These are phyloP conservation scores for Chrysogorgia sp. DNA, from an alignment of 92 coral and sea anemone species.

Conservation along the genomic window DNA sequence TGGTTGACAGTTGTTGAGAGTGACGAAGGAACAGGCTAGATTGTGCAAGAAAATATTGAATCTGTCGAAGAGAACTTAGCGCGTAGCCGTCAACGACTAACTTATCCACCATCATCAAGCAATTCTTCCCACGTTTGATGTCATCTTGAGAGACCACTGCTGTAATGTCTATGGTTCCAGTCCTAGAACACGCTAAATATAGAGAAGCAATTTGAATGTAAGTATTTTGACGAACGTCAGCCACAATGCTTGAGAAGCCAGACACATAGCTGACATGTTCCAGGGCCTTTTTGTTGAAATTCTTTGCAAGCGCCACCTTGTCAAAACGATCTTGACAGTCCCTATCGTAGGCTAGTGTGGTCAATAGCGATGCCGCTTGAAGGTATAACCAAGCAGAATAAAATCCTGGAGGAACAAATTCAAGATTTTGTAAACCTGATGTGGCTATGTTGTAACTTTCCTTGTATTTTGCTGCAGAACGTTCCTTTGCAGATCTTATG, in stretches of 20 bases:
- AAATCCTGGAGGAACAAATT: not conserved
- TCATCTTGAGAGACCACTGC: not conserved
- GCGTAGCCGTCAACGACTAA: not conserved
- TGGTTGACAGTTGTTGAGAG: not conserved
- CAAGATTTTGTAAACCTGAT: not conserved
- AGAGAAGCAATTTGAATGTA: not conserved
- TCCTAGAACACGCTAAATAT: not conserved
- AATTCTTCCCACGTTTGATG: not conserved
- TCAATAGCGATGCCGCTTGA: not conserved
- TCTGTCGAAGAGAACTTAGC: not conserved
- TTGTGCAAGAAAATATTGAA: slow-evolving; percentile 9
- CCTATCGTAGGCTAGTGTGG: not conserved
- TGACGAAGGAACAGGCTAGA: not conserved
- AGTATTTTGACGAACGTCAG: not conserved
- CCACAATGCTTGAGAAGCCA: not conserved
- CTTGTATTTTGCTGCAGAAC: no score
- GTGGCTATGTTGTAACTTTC: not conserved
- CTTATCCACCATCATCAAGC: not conserved
- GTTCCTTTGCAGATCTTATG: slow-evolving; percentile 5
- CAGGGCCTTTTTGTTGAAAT: not conserved
- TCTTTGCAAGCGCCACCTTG: not conserved
- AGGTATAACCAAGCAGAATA: slow-evolving; percentile 1
- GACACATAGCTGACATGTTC: not conserved
- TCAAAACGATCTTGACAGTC: not conserved
- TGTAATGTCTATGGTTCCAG: not conserved